Evolutionary conservation across 1,140 invertebrate genomes (phyloP), one percentile per base, ranked within the genome.

Genomic region (Trachelipus rathkii): DNA sequence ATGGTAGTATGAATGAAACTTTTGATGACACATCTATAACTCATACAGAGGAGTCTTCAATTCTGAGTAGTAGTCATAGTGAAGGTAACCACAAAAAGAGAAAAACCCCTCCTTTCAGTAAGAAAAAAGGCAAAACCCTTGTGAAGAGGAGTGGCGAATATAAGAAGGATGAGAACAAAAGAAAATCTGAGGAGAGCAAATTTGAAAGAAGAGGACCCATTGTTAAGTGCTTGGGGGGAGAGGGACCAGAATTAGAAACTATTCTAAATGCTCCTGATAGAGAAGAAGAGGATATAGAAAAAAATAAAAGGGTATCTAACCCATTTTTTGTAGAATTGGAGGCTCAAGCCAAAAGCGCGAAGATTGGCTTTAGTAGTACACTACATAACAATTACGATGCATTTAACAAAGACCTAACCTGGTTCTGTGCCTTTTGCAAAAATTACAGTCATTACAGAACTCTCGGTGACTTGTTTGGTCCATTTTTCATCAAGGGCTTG

Each of bases 361-460:
- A 79, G 74, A 89, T 90, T 0, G 87, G 93, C 73, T 92, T 93
- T 83, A 91, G 89, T 81, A 92, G 80, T 73, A 94, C 93, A 0
- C 85, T 94, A 74, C 92, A 92, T 73, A 90, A 90, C 69, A 89
- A 91, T 80, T 94, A 95, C 83, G 92, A 94, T 84, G 91, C 93
- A 0, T 89, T 90, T 79, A 93, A 91, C 21, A 89, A 90, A 33
- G 93, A 95, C 85, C 87, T 88, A 5, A 90, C 89, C 46, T 97
- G 95, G 95, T 89, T 93, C 43, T 98, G 95, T 86, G 92, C 92
- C 10, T 93, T 98, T 82, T 98, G 95, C 85, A 93, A 93, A 83
- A 88, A 91, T 78, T 92, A 92, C 6, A 94, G 94, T 10, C 94
- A 96, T 86, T 89, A 90, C 77, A 87, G 89, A 71, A 88, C 87